Evolutionary conservation across 2,113 vertebrate genomes (phyloP), one percentile per base, ranked within the genome.

Genomic region (Brienomyrus brachyistius): DNA sequence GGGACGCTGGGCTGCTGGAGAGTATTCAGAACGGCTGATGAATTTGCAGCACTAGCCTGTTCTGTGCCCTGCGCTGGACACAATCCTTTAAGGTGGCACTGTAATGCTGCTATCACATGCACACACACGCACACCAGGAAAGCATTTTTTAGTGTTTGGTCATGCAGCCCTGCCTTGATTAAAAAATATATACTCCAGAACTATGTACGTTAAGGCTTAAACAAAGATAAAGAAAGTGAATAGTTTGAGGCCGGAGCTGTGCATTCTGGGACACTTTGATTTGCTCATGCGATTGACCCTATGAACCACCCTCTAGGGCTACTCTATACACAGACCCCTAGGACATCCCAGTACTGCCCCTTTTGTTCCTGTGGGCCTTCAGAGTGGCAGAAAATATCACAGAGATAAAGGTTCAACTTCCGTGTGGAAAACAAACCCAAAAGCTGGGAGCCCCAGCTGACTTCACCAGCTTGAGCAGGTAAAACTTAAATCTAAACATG

Each of bases 171-270:
- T 74, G 59, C 31, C 31, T 74, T 40, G 70, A 74, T 31, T 66
- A 3, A 66, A 66, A 62, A 66, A 66, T 27, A 66, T 66, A 66
- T 66, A 66, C 9, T 43, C 4, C 52, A 62, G 4, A 52, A 88
- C 19, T 88, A 50, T 88, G 45, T 88, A n/a, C 15, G 43, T 88
- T 74, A 88, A 88, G 87, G 87, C 45, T 74, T 74, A 35, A 88
- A 74, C 5, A 70, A 50, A 1, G 19, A 43, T 88, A 19, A 48
- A 31, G 45, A 88, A 48, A 17, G 15, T 19, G 87, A 54, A 47
- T 47, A 23, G 40, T 83, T 40, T 77, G 31, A 10, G 31, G 31
- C 11, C 4, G 11, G 70, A 6, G 70, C 70, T 77, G 31, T 77
- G 31, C 5, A 3, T 77, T 40, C 70, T 40, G 31, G 27, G 31